Evolutionary conservation across 2,797 vertebrate genomes (phyloP).

Genomic region (Schizopygopsis malacanthus): DNA sequence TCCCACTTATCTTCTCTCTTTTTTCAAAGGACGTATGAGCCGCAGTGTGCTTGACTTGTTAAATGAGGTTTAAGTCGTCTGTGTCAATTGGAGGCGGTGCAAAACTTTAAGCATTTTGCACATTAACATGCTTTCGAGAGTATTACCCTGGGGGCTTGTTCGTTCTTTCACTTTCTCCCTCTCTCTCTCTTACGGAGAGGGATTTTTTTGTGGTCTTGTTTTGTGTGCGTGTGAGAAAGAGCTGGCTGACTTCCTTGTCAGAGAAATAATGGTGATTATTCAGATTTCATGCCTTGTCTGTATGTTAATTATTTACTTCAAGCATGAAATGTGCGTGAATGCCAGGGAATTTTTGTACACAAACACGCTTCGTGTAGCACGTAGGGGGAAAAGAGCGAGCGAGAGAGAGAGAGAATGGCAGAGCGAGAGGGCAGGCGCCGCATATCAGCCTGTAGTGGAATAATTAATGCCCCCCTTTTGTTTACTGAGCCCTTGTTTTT

Average conservation of each 20-base stretch:
- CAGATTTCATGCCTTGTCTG: slow-evolving; percentile 82
- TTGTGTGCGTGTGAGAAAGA: slow-evolving; percentile 37
- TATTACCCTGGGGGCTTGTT: slow-evolving; percentile 80
- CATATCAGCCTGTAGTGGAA: slow-evolving; percentile 76
- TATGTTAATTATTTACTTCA: slow-evolving; percentile 84
- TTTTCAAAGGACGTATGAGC: slow-evolving; percentile 72
- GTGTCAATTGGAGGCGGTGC: slow-evolving; percentile 82
- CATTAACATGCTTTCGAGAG: slow-evolving; percentile 84
- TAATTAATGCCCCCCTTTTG: slow-evolving; percentile 92
- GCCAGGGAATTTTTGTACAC: slow-evolving; percentile 80
- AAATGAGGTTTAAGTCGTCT: slow-evolving; percentile 83
- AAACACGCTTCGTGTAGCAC: slow-evolving; percentile 79
- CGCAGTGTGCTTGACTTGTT: slow-evolving; percentile 78
- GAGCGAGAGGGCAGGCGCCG: slow-evolving; percentile 41
- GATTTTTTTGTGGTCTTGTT: slow-evolving; percentile 70
- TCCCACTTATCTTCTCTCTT: slow-evolving; percentile 43
- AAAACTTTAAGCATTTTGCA: slow-evolving; percentile 84
- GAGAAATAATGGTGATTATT: slow-evolving; percentile 79
- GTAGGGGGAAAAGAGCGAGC: slow-evolving; percentile 52
- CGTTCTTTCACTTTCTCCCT: slow-evolving; percentile 30
- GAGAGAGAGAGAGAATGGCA: slow-evolving; percentile 55
- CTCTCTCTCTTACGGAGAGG: slow-evolving; percentile 41
- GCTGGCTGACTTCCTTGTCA: slow-evolving; percentile 65
- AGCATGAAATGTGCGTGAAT: slow-evolving; percentile 82
- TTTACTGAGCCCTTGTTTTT: slow-evolving; percentile 88